Conservation (phyloP, 2,113 vertebrate genomes). For the Spea bombifrons region DNA sequence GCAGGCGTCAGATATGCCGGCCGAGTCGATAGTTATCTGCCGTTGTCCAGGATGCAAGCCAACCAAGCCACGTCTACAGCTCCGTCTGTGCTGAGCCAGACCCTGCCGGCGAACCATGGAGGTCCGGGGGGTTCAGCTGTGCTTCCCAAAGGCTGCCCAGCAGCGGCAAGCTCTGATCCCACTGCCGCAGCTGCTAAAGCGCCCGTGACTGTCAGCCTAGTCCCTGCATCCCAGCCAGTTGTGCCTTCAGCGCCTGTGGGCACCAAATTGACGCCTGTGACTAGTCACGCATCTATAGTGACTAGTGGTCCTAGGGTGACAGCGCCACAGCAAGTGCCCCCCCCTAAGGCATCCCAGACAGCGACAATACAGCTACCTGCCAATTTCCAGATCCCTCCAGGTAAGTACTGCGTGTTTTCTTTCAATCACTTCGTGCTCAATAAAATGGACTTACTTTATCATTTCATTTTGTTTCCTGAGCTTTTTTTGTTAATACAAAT, state of each 20-base stretch:
- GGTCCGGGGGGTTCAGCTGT: background rate
- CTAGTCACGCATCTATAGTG: slow-evolving; percentile 53
- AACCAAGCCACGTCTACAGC: background rate
- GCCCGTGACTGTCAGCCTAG: slow-evolving; percentile 36
- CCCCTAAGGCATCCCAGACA: slow-evolving; percentile 58
- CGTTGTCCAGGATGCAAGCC: slow-evolving; percentile 15
- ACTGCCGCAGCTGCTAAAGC: slow-evolving; percentile 13
- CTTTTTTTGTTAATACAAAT: too few relatives aligned
- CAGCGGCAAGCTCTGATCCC: background rate
- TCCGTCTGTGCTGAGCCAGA: slow-evolving; percentile 7
- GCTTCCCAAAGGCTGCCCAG: background rate
- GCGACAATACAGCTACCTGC: slow-evolving; percentile 73
- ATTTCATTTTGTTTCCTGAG: too few relatives aligned
- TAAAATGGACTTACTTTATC: too few relatives aligned
- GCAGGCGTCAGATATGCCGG: background rate
- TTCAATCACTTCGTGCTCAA: too few relatives aligned
- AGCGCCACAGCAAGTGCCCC: slow-evolving; percentile 55
- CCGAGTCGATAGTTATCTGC: slow-evolving; percentile 13
- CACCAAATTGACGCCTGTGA: slow-evolving; percentile 49
- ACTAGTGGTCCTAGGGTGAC: slow-evolving; percentile 59
- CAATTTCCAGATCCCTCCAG: slow-evolving; percentile 83
- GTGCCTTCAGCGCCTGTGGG: slow-evolving; percentile 24
- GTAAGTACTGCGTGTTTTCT: slow-evolving; percentile 67
- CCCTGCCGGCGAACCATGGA: background rate
- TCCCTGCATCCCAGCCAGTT: slow-evolving; percentile 35